These are phyloP conservation scores for Adelphocoris suturalis DNA, from an alignment of 2,888 invertebrate species.

Conservation along the genomic window DNA sequence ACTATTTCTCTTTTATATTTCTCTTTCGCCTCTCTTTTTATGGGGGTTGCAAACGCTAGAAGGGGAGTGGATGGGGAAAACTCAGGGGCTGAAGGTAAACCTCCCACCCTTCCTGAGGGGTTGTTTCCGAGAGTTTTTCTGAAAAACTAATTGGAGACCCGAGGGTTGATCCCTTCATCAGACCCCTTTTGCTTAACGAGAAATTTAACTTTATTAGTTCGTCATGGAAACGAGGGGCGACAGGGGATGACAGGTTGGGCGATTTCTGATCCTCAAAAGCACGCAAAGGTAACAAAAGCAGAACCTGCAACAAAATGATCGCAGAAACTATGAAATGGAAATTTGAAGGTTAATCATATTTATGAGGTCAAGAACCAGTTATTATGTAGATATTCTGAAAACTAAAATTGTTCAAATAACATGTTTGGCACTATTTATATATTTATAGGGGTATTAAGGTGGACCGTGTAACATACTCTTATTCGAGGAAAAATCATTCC, in stretches of 20 bases:
- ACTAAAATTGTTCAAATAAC: too few relatives aligned
- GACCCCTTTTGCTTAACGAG: slow-evolving; percentile 35
- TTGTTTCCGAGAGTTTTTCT: slow-evolving; percentile 25
- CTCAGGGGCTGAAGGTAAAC: slow-evolving; percentile 26
- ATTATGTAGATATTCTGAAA: too few relatives aligned
- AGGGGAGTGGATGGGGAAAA: slow-evolving; percentile 17
- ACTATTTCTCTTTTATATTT: slow-evolving; percentile 64
- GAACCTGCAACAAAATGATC: neutral
- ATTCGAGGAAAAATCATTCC: too few relatives aligned
- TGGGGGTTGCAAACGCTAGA: neutral
- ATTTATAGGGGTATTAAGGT: too few relatives aligned
- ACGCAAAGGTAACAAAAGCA: neutral
- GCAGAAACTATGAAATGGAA: too few relatives aligned
- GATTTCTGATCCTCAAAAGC: neutral
- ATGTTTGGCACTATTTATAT: too few relatives aligned
- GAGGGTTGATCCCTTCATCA: slow-evolving; percentile 34
- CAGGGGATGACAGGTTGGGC: neutral
- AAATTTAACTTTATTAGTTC: slow-evolving; percentile 39
- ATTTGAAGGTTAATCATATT: too few relatives aligned
- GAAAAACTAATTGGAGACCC: slow-evolving; percentile 46
- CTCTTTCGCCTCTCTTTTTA: slow-evolving; percentile 61
- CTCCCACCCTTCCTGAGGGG: slow-evolving; percentile 24
- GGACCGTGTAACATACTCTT: too few relatives aligned
- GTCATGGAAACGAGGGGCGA: neutral
- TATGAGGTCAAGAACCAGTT: too few relatives aligned